Base-by-base conservation (phyloP, 2,888 invertebrate species). In the Pachymerium ferrugineum region DNA sequence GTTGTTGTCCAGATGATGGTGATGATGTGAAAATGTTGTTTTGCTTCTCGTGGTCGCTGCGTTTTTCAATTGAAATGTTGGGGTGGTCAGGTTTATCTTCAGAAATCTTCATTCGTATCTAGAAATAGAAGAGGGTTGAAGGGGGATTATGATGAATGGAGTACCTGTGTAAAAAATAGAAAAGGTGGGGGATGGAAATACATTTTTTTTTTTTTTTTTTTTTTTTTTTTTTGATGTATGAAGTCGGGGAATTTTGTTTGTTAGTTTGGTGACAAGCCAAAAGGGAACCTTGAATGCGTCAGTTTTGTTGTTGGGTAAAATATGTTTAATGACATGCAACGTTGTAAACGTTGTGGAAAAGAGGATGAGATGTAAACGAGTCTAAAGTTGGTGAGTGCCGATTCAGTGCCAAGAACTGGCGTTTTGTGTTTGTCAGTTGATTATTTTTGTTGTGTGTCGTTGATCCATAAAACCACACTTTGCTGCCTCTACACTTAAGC, bases 381-480 rank as follows among this genome's bases (percentile, higher is more conserved):
- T 62, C 28, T 62, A 25, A 28, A 62, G n/a, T 62, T 28, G 62
- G 62, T 62, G 16, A 5, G 47, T 22, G 16, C 19, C 19, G 3
- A 4, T 54, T 16, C 14, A 22, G 10, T 62, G 62, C 62, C 62
- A 62, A 62, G 62, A 62, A 62, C 28, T 10, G 25, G 62, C 62
- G 62, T 22, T 62, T 62, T 62, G 14, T 12, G 62, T 62, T 62
- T 25, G 62, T 62, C 62, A 62, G 62, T 62, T 62, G 62, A 62
- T 62, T 62, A 62, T 62, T 62, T 62, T 25, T 22, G 28, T 62
- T 62, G 62, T 62, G 62, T 62, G 62, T 62, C 62, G 62, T 28
- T 62, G 62, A 62, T 62, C 62, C 62, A 62, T 62, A 62, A 62
- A 62, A 62, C 62, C 25, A 62, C 62, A 62, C 62, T 62, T 62